phyloP scores from a whole-genome alignment of 2,113 vertebrate species.

The Notothenia coriiceps region DNA sequence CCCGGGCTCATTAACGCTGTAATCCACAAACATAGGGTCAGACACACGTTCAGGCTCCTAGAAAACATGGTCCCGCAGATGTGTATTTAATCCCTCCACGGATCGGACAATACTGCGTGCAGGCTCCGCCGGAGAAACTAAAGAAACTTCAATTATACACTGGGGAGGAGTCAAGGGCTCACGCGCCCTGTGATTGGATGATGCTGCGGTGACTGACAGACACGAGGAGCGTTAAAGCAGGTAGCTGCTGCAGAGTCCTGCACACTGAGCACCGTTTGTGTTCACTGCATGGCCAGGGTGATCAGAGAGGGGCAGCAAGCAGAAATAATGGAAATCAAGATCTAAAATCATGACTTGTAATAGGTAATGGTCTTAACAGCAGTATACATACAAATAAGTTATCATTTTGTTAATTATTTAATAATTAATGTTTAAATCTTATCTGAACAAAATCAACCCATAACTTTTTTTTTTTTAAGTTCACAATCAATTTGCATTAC shows the following conservation, averaged over 20 bases:
- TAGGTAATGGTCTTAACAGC: background rate
- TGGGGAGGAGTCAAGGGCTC: slow-evolving; percentile 74
- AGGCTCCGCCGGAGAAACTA: slow-evolving; percentile 81
- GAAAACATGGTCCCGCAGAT: slow-evolving; percentile 81
- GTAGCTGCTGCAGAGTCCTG: slow-evolving; percentile 65
- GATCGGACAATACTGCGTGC: slow-evolving; percentile 74
- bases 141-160: slow-evolving; percentile 85
- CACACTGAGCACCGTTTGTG: background rate
- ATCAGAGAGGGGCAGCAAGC: background rate
- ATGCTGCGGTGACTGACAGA: slow-evolving; percentile 64
- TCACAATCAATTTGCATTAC: background rate
- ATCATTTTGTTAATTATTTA: background rate
- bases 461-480: background rate
- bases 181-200: slow-evolving; percentile 73
- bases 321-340: background rate
- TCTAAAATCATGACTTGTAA: slow-evolving; percentile 3
- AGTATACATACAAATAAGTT: background rate
- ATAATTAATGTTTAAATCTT: no score
- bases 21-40: slow-evolving; percentile 89
- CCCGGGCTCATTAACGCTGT: slow-evolving; percentile 81
- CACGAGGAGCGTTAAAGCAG: slow-evolving; percentile 67
- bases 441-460: background rate
- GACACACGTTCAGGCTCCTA: slow-evolving; percentile 77
- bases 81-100: slow-evolving; percentile 73
- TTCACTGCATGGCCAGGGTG: background rate